Percentiles rank a stretch among this genome's conserved stretches.
These are phyloP conservation scores for Punctoribates punctum DNA, from an alignment of 2,888 invertebrate species.

Conservation along the genomic window DNA sequence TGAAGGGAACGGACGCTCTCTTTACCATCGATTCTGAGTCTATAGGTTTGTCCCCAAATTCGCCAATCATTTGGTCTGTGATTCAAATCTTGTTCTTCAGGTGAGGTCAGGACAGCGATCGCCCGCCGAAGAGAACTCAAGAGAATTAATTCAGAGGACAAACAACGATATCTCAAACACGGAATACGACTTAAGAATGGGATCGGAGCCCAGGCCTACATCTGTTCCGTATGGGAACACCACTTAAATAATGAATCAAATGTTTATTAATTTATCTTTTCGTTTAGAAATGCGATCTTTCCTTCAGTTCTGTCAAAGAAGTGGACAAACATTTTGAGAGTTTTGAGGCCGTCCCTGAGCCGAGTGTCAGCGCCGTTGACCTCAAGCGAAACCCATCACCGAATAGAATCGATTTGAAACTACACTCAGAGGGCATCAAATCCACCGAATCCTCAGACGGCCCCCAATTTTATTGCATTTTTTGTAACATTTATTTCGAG, in stretches of 20 bases:
- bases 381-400: no score
- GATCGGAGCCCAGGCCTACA: slow-evolving; percentile 47
- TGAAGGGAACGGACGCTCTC: slow-evolving; percentile 16
- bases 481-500: slow-evolving; percentile 3
- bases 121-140: slow-evolving; percentile 17
- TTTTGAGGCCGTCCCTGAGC: neutral
- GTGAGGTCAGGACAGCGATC: neutral
- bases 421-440: neutral
- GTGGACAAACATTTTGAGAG: neutral
- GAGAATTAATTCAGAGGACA: neutral
- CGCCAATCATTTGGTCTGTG: no score
- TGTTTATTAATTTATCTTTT: neutral
- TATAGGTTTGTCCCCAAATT: no score
- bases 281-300: slow-evolving; percentile 2
- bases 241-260: neutral
- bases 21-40: slow-evolving; percentile 5
- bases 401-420: no score
- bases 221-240: slow-evolving; percentile 2
- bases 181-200: slow-evolving; percentile 28
- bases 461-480: neutral
- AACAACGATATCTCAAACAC: neutral
- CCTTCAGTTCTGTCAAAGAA: neutral
- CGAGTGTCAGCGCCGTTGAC: neutral
- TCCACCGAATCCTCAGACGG: neutral
- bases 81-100: neutral